Base-by-base conservation (phyloP, 2,888 invertebrate species). In the Eurytoma californica region DNA sequence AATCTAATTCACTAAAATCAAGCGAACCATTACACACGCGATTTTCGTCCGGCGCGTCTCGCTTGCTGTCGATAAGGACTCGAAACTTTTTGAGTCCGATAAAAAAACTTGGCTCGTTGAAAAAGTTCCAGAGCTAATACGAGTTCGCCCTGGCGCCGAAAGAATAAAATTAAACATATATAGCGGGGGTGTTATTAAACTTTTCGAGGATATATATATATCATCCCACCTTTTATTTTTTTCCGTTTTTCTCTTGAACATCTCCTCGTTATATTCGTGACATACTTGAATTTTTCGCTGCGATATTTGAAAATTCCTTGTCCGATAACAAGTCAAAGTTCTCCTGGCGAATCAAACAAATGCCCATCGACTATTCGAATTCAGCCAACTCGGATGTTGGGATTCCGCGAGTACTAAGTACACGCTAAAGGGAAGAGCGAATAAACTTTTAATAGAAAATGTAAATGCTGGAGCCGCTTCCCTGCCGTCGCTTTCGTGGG, bases 371-470 rank as follows among this genome's bases (percentile, higher is more conserved):
- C 39, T 9, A 39, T 39, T 39, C 39, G 39, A 39, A 5, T 39
- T 9, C 9, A 39, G 39, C 39, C 39, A 9, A 39, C 39, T 39
- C 1, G 39, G 39, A 39, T 39, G 39, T 7, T 39, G 9, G 39
- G 55, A 28, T 53, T 39, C 39, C 39, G 39, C 49, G 20, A 61
- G 18, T 3, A 20, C 14, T 60, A 58, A 16, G 67, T 49, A 4
- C 20, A 18, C n/a, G 7, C 47, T 14, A n/a, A 28, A n/a, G 28
- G 51, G 13, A n/a, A 13, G 55, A 66, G 47, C 24, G 16, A 55
- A 55, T 20, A 67, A 77, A 77, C 67, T 79, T 79, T 79, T 79
- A 79, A 79, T 79, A 74, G 66, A 55, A 66, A 79, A 66, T 69
- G 79, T 70, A 70, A 79, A 79, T 79, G 70, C 69, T 69, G 60